These are phyloP conservation scores for Ephialtes manifestator DNA, from an alignment of 2,888 invertebrate species.

Conservation along the genomic window DNA sequence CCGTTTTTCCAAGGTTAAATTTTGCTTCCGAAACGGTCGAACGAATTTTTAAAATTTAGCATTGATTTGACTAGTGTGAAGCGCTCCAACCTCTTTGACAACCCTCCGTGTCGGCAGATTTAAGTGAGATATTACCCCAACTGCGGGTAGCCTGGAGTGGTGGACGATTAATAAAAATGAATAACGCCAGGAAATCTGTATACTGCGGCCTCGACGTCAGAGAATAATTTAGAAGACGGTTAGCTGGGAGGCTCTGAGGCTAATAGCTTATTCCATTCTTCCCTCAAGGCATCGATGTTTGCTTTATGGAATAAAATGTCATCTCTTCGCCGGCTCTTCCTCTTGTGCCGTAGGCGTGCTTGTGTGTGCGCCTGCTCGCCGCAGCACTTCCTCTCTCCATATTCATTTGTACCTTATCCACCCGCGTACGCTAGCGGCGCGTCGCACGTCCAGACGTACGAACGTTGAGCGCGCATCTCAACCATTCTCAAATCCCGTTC, in stretches of 20 bases:
- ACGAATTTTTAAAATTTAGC: no score
- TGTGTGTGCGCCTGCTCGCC: not conserved
- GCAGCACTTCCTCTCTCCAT: not conserved
- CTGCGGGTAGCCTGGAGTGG: not conserved
- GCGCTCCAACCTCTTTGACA: no score
- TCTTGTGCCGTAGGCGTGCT: constrained; percentile 13
- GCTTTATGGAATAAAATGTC: constrained; percentile 30
- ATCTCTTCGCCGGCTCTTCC: constrained; percentile 20
- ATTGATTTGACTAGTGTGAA: no score
- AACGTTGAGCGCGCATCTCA: constrained; percentile 2
- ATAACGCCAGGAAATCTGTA: constrained; percentile 5
- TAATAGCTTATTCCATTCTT: constrained; percentile 32
- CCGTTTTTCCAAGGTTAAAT: no score
- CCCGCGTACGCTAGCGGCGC: constrained; percentile 16
- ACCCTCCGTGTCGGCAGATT: not conserved
- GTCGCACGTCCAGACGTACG: constrained; percentile 16
- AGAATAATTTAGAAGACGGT: constrained; percentile 6
- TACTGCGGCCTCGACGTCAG: not conserved
- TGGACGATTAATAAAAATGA: constrained; percentile 2
- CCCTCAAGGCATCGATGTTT: constrained; percentile 29
- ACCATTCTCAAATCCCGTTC: constrained; percentile 55
- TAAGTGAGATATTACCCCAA: not conserved
- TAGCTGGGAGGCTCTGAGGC: constrained; percentile 15
- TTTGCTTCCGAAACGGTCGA: no score
- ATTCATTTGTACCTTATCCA: constrained; percentile 13